Percentiles rank a stretch among this genome's conserved stretches.
Evolutionary conservation across 1,140 invertebrate genomes (phyloP).

Genomic region (Atopsyche davidsoni): DNA sequence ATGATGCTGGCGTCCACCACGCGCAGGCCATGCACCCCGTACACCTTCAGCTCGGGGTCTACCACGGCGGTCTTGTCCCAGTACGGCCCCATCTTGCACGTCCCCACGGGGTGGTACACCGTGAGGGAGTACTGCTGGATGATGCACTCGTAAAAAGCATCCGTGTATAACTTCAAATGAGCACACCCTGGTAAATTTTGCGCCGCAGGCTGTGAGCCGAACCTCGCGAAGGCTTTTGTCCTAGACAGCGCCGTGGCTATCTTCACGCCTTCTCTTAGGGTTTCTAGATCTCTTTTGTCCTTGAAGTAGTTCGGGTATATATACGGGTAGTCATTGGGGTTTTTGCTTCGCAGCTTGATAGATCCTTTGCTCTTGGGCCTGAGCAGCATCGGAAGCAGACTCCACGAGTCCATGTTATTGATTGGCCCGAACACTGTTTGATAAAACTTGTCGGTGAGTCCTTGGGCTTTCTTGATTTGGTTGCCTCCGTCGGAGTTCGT

Average conservation of each 20-base stretch:
- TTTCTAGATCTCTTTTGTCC: conserved; percentile 72
- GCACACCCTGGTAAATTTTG: conserved; percentile 48
- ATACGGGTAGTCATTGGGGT: conserved; percentile 85
- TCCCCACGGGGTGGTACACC: conserved; percentile 61
- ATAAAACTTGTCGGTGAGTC: conserved; percentile 67
- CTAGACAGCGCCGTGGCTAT: conserved; percentile 67
- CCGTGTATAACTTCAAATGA: conserved; percentile 36
- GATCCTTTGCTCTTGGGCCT: conserved; percentile 73
- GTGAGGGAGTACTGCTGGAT: conserved; percentile 53
- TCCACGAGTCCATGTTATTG: conserved; percentile 74
- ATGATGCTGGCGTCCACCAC: conserved; percentile 85
- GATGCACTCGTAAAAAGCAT: conserved; percentile 58
- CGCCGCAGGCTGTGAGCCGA: conserved; percentile 62
- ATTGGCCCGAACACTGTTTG: conserved; percentile 61
- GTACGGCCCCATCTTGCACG: conserved; percentile 83
- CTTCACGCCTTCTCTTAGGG: conserved; percentile 77
- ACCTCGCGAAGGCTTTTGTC: conserved; percentile 64
- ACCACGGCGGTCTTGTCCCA: conserved; percentile 82
- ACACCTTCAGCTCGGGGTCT: conserved; percentile 73
- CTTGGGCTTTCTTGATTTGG: conserved; percentile 76
- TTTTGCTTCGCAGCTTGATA: conserved; percentile 70
- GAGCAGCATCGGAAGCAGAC: conserved; percentile 77
- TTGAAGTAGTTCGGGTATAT: conserved; percentile 90
- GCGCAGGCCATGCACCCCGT: conserved; percentile 69
- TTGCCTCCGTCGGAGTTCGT: conserved; percentile 82